phyloP scores from a whole-genome alignment of 2,113 vertebrate species.

The Calyptommatus sinebrachiatus region DNA sequence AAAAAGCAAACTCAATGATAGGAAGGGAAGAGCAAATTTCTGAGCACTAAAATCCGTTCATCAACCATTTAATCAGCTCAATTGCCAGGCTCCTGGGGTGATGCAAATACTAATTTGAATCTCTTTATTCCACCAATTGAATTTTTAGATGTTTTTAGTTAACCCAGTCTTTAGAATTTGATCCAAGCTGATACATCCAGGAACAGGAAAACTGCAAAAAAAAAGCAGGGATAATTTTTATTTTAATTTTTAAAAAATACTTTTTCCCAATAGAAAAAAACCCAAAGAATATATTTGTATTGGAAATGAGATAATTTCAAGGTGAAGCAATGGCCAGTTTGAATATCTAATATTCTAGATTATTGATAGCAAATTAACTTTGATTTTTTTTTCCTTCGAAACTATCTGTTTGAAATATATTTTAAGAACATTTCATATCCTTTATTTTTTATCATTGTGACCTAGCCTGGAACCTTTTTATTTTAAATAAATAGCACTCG shows the following conservation, averaged over 20 bases:
- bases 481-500: neutral
- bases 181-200: too few species aligned
- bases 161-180: neutral
- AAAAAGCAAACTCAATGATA: neutral
- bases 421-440: too few species aligned
- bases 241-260: too few species aligned
- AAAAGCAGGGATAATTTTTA: too few species aligned
- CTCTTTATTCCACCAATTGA: neutral
- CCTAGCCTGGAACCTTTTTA: neutral
- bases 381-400: neutral
- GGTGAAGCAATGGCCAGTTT: neutral
- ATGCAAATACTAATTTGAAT: conserved; percentile 14
- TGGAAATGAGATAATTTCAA: neutral
- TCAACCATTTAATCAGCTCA: conserved; percentile 24
- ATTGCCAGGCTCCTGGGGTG: conserved; percentile 11
- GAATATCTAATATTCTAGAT: neutral
- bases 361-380: neutral
- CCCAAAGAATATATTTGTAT: neutral
- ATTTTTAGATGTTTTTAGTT: neutral
- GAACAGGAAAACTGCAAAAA: neutral
- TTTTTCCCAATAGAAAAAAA: neutral
- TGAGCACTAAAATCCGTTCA: conserved; percentile 13
- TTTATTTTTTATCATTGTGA: too few species aligned
- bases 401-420: neutral
- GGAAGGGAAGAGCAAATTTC: conserved; percentile 8